Base-by-base conservation (phyloP, 2,797 vertebrate species). In the Podarcis siculus region DNA sequence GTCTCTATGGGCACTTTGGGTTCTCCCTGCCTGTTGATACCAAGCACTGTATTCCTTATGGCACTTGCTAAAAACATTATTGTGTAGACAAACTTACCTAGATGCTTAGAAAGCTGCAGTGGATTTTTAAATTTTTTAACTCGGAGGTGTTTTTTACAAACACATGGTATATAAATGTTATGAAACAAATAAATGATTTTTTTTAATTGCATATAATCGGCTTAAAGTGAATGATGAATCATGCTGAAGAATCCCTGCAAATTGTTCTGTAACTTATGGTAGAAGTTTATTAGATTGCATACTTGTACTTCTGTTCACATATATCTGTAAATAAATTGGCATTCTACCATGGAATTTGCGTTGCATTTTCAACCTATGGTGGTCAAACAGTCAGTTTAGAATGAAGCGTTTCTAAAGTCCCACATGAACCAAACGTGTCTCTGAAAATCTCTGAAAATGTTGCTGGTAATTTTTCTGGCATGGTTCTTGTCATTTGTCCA, bases 401-500 rank as follows among this genome's bases (percentile, higher is more conserved):
- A 39, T 37, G 3, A 19, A 77, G 61, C 15, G 27, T 42, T 21
- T 49, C 32, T 80, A 84, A 7, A 32, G 23, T 64, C 64, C 55
- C 64, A 15, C 27, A 21, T 32, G 71, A 23, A 61, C 35, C 55
- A 58, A 73, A 81, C 2, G 6, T 37, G 67, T 5, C 2, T 21
- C 0, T 30, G n/a, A 19, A 27, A 8, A 27, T 58, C 71, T 35
- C 87, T 86, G 35, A 35, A 76, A 90, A 86, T 4, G 77, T 66
- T 85, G 82, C 0, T 35, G 0, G 8, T 0, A 0, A 58, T 0
- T 0, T 69, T 23, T 91, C 66, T 39, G n/a, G 0, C 0, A 32
- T 8, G 23, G 87, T 13, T 49, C 71, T 0, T 27, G 64, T 87
- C 73, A 94, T 55, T 92, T 75, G 3, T n/a, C 82, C 25, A 90